phyloP scores from a whole-genome alignment of 2,888 invertebrate species.

The Palloptera scutellata region DNA sequence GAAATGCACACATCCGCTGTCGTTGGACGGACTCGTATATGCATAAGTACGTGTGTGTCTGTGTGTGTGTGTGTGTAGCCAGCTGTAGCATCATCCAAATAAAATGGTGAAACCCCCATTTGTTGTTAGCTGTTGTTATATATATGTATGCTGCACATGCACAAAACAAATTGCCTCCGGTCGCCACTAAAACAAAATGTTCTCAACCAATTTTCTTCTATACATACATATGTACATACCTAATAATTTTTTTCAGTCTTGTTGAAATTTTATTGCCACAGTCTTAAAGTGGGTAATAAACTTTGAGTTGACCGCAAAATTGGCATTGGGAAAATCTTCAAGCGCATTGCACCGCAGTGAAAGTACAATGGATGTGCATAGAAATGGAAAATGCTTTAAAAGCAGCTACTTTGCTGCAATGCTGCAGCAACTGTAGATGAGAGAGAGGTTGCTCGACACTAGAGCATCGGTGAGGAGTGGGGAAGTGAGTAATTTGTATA shows the following conservation, averaged over 20 bases:
- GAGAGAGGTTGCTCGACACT: background rate
- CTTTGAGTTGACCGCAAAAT: background rate
- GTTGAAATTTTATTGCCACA: background rate
- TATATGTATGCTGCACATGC: background rate
- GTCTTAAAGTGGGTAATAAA: no score
- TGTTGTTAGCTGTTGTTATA: background rate
- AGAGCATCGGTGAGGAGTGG: background rate
- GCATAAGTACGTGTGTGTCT: background rate
- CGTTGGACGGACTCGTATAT: no score
- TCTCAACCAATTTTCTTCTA: slow-evolving; percentile 12
- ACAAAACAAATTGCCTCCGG: background rate
- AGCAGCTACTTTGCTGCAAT: background rate
- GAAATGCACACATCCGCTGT: slow-evolving; percentile 21
- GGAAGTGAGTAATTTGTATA: background rate
- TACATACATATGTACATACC: background rate
- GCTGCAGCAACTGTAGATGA: background rate
- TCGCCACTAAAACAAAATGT: slow-evolving; percentile 13
- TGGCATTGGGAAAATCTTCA: slow-evolving; percentile 4
- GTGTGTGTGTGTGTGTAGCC: background rate
- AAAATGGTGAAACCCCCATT: background rate
- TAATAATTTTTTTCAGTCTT: background rate
- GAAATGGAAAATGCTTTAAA: background rate
- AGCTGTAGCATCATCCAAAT: background rate
- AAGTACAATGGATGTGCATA: background rate
- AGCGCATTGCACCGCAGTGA: slow-evolving; percentile 14